Evolutionary conservation across 2,888 invertebrate genomes (phyloP).

Genomic region (Agonopterix arenella): DNA sequence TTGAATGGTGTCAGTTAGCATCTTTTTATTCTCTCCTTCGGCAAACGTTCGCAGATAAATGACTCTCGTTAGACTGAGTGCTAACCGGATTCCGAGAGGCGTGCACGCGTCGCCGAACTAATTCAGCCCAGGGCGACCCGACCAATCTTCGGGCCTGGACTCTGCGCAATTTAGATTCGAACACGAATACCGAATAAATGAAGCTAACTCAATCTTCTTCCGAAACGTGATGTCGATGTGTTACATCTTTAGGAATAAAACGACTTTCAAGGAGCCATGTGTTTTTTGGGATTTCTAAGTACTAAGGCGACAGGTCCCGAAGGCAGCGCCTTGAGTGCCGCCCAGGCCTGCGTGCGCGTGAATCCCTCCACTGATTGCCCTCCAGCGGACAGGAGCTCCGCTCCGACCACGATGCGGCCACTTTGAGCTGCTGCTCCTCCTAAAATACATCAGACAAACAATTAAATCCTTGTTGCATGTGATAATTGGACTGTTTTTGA

Average conservation of each 20-base stretch:
- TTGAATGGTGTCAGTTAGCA: slow-evolving; percentile 36
- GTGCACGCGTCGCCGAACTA: slow-evolving; percentile 25
- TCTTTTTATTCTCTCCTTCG: slow-evolving; percentile 27
- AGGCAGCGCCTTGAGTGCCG: slow-evolving; percentile 91
- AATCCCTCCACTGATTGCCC: slow-evolving; percentile 87
- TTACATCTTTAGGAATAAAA: not conserved
- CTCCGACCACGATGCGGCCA: slow-evolving; percentile 88
- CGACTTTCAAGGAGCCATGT: slow-evolving; percentile 4
- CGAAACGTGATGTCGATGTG: slow-evolving; percentile 2
- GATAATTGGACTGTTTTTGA: too few species aligned
- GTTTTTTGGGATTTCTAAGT: slow-evolving; percentile 49
- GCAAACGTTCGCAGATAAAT: slow-evolving; percentile 32
- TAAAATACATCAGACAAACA: slow-evolving; percentile 40
- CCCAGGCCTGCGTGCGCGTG: slow-evolving; percentile 97
- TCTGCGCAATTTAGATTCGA: slow-evolving; percentile 3
- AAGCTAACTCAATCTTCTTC: slow-evolving; percentile 7
- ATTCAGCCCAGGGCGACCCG: slow-evolving; percentile 25
- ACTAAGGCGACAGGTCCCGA: slow-evolving; percentile 86
- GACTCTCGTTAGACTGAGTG: slow-evolving; percentile 29
- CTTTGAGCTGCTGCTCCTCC: slow-evolving; percentile 94
- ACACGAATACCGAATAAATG: slow-evolving; percentile 12
- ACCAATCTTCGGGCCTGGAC: slow-evolving; percentile 12
- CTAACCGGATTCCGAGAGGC: slow-evolving; percentile 26
- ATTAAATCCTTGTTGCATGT: too few species aligned
- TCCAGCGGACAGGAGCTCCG: slow-evolving; percentile 91